Base-by-base conservation (phyloP, 1,140 invertebrate genomes). In the Leptestheria dahalacensis region DNA sequence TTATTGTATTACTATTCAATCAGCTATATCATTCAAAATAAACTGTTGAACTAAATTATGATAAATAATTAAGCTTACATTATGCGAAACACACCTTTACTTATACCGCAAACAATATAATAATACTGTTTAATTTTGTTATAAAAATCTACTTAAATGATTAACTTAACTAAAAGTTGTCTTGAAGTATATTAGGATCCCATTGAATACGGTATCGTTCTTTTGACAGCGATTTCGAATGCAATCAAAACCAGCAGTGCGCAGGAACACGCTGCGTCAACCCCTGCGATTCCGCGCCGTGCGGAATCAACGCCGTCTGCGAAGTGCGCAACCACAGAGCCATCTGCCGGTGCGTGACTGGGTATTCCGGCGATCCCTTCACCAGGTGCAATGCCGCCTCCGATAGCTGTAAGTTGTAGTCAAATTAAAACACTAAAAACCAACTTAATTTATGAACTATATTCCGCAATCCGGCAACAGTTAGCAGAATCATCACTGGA, bases 211-310 rank as follows among this genome's bases (percentile, higher is more conserved):
- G 26, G 50, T 21, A 2, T 52, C 26, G 15, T 52, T 64, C 62
- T 23, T 68, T 66, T 61, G 59, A 61, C n/a, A 56, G 63, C 18
- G 71, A 72, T 53, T 54, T 62, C 6, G 68, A 72, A 29, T 72
- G 71, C 63, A 60, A 65, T 2, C 61, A 57, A 48, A 64, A 68
- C 33, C 65, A 70, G 54, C 61, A 67, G 2, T 72, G 70, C 53
- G 59, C 66, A 21, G 62, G 63, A n/a, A 66, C 67, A 51, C 62
- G 66, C 55, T 71, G 70, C 52, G 63, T 53, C 12, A 60, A 66
- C 24, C 62, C 65, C 33, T 68, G 67, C 60, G 62, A 49, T n/a
- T 64, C 64, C 9, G 64, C 64, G 24, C 60, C 64, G n/a, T 70
- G 68, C 57, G 68, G 67, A 1, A 64, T 57, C 20, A 65, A 67